These are phyloP conservation scores for Nannoperca australis DNA, from an alignment of 2,797 vertebrate genomes.

Conservation along the genomic window DNA sequence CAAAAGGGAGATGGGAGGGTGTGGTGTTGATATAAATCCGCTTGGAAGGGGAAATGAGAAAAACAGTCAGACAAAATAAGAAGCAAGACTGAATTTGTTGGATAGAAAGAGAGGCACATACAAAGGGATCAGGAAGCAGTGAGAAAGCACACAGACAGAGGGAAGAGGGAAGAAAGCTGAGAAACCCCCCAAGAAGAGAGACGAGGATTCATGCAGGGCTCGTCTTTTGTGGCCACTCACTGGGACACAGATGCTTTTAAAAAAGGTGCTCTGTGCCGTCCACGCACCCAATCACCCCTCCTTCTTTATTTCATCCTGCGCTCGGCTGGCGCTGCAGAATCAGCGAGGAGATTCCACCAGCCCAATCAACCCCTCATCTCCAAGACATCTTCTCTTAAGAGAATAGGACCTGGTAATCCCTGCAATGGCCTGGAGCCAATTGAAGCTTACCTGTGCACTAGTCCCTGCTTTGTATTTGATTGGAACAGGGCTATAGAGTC, in stretches of 20 bases:
- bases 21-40: constrained; percentile 59
- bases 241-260: constrained; percentile 75
- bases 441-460: constrained; percentile 61
- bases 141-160: constrained; percentile 38
- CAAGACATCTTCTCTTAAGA: constrained; percentile 58
- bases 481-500: constrained; percentile 47
- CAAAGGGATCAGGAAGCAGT: constrained; percentile 44
- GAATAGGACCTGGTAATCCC: constrained; percentile 67
- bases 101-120: constrained; percentile 14
- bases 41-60: constrained; percentile 58
- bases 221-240: constrained; percentile 70
- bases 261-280: constrained; percentile 70
- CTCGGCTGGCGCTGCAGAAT: constrained; percentile 64
- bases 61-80: constrained; percentile 54
- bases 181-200: constrained; percentile 56
- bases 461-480: constrained; percentile 61
- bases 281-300: constrained; percentile 59
- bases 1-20: constrained; percentile 45
- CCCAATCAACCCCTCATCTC: constrained; percentile 62
- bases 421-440: constrained; percentile 49
- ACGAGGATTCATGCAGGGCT: constrained; percentile 60
- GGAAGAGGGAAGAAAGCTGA: constrained; percentile 59
- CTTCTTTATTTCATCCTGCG: constrained; percentile 69
- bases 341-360: constrained; percentile 58
- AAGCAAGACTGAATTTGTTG: constrained; percentile 41